A percentile compares a stretch with the other conserved stretches of the same genome.
Evolutionary conservation across 2,888 invertebrate genomes (phyloP).

Genomic region (Tachina lurida): DNA sequence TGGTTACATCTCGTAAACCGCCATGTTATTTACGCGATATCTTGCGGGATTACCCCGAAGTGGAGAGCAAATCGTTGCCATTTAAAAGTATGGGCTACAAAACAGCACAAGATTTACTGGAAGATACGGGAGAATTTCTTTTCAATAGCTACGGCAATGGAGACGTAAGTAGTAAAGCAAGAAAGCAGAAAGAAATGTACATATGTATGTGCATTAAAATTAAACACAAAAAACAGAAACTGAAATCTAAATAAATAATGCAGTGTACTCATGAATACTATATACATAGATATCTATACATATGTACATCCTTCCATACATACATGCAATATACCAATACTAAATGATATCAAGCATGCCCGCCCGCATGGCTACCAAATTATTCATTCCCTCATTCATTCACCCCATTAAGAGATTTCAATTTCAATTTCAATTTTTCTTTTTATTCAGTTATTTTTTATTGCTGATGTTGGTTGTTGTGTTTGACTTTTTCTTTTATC

Average conservation of each 20-base stretch:
- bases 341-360: slow-evolving; percentile 20
- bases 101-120: slow-evolving; percentile 85
- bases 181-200: background rate
- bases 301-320: too few relatives aligned
- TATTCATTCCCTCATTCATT: slow-evolving; percentile 49
- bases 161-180: slow-evolving; percentile 81
- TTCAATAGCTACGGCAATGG: slow-evolving; percentile 83
- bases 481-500: slow-evolving; percentile 37
- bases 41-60: slow-evolving; percentile 85
- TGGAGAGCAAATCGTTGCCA: slow-evolving; percentile 87
- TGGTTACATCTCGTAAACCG: slow-evolving; percentile 79
- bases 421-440: slow-evolving; percentile 38
- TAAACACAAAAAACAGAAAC: slow-evolving; percentile 1
- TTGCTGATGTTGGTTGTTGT: slow-evolving; percentile 46
- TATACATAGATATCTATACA: background rate
- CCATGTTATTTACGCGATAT: slow-evolving; percentile 78
- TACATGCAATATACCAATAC: background rate
- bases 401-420: slow-evolving; percentile 54
- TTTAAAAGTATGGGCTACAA: slow-evolving; percentile 85
- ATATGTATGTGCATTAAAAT: background rate
- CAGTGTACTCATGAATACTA: background rate
- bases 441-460: slow-evolving; percentile 57
- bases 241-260: slow-evolving; percentile 19
- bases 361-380: slow-evolving; percentile 38
- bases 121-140: slow-evolving; percentile 85